phyloP scores from a whole-genome alignment of 2,113 vertebrate genomes.

The Daubentonia madagascariensis region DNA sequence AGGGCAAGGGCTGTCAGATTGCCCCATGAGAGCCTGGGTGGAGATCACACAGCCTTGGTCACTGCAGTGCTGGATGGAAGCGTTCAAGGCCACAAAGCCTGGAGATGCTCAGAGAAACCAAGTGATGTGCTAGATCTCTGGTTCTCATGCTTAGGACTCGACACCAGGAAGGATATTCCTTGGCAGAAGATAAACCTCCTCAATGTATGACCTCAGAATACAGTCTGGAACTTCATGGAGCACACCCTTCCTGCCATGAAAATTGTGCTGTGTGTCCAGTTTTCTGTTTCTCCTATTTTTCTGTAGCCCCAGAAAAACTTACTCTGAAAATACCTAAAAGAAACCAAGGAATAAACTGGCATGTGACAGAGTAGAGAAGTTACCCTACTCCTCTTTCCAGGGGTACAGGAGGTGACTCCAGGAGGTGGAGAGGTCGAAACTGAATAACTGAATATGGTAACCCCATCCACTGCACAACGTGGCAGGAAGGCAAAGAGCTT shows the following conservation, averaged over 20 bases:
- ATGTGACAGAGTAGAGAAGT: neutral
- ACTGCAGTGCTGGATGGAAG: neutral
- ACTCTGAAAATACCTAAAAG: neutral
- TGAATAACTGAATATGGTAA: neutral
- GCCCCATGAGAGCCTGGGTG: neutral
- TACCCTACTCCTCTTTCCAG: neutral
- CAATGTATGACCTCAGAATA: too few species aligned
- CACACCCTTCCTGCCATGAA: neutral
- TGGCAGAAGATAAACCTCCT: neutral
- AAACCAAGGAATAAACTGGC: neutral
- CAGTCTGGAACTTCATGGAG: too few species aligned
- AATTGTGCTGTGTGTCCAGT: neutral
- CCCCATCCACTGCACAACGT: too few species aligned
- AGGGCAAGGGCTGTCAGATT: neutral
- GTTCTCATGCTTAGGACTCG: too few species aligned
- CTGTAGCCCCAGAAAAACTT: neutral
- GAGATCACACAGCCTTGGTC: too few species aligned
- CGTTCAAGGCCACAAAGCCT: too few species aligned
- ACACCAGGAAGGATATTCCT: too few species aligned
- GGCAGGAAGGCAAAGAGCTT: neutral
- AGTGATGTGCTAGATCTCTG: rapidly evolving
- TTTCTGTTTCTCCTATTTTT: neutral
- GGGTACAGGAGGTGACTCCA: neutral
- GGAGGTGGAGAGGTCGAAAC: neutral
- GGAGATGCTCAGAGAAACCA: rapidly evolving